Base-by-base conservation (phyloP, 2,113 vertebrate genomes). In the Mustela lutreola region DNA sequence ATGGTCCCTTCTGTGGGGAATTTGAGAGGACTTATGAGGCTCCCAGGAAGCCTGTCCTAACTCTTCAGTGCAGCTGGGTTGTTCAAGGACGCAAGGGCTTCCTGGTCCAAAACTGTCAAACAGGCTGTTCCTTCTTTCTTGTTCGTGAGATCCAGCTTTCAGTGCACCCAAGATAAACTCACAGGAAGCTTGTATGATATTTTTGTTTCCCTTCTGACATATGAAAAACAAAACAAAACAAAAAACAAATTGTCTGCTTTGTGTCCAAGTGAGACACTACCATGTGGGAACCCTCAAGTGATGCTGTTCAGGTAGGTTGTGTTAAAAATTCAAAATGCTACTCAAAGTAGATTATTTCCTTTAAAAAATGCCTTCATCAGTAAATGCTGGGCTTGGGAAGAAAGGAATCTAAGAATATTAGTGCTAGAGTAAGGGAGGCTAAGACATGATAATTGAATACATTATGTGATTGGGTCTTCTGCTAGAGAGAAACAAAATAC, bases 361-460 rank as follows among this genome's bases (percentile, higher is more conserved):
- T 81, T 14, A 31, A 65, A 65, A 94, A 76, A 33, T 42, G 42
- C 10, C 18, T 53, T 18, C 31, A 33, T 22, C 84, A 76, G 4
- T 75, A 45, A 65, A 85, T 42, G 7, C 15, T 87, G 75, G 21
- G 48, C 21, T 95, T 93, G 26, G 12, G 53, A 87, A 56, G 36
- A 79, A 89, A 95, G 7, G 36, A 75, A 89, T 79, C 53, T 48
- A 78, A 73, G 89, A 83, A 33, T 85, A 85, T 39, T 71, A 50
- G n/a, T 26, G 33, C 62, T 80, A 80, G 22, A 42, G 83, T 89
- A 76, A 89, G 73, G 7, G 56, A 80, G 36, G 91, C 7, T 15
- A 78, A 63, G 81, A 88, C 36, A 10, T 24, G 36, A 71, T 26
- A 71, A 75, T 12, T 89, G 39, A 90, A 76, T 79, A 50, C 1